phyloP scores from a whole-genome alignment of 2,113 vertebrate species.

The Geothlypis trichas region DNA sequence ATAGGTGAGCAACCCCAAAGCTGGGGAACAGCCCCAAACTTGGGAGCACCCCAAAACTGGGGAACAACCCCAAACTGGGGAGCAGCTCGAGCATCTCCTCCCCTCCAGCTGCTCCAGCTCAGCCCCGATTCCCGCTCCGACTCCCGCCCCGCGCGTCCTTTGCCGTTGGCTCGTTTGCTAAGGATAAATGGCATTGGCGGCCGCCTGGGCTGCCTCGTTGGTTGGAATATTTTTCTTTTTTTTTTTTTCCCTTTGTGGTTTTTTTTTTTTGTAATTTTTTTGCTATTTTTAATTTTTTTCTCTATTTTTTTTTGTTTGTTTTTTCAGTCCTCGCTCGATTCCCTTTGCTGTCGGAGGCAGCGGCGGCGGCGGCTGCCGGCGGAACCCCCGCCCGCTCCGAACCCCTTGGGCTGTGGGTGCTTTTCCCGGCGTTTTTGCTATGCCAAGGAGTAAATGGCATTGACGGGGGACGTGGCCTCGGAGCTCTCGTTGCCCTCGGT shows the following conservation, averaged over 20 bases:
- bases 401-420: background rate
- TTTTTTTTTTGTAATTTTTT: background rate
- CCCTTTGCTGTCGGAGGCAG: background rate
- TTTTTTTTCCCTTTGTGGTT: accelerated
- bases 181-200: constrained; percentile 54
- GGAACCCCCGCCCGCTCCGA: background rate
- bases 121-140: background rate
- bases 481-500: constrained; percentile 98
- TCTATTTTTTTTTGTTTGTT: background rate
- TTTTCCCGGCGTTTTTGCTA: constrained; percentile 36
- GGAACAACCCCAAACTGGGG: background rate
- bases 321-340: background rate
- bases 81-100: background rate
- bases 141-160: background rate
- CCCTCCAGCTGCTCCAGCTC: background rate
- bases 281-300: background rate
- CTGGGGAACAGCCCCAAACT: accelerated
- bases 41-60: background rate
- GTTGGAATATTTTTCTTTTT: background rate
- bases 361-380: background rate
- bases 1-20: background rate
- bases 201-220: background rate
- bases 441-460: constrained; percentile 95
- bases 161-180: constrained; percentile 26
- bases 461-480: constrained; percentile 95